Base-by-base conservation (phyloP, 1,140 invertebrate genomes). In the Parasteatoda tepidariorum region DNA sequence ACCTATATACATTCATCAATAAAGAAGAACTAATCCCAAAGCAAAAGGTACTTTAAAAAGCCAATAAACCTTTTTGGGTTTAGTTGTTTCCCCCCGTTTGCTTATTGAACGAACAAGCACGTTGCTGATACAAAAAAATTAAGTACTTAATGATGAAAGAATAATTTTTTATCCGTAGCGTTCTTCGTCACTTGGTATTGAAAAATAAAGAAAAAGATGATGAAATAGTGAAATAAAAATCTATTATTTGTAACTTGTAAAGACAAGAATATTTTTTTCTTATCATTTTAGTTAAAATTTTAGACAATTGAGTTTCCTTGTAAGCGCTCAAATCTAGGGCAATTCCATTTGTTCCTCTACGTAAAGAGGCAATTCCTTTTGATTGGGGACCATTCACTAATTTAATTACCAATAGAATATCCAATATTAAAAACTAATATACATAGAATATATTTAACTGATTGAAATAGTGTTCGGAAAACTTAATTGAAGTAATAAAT, bases 231-330 rank as follows among this genome's bases (percentile, higher is more conserved):
- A 82, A 82, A 82, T 82, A 82, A 70, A 70, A 71, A 70, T 82
- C 78, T 71, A 82, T 82, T 82, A 82, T 82, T 82, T 82, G 78
- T 82, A 54, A 82, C 54, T 71, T 70, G 78, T 82, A 82, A 82
- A 70, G 78, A 82, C 78, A 70, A 71, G 78, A 59, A 48, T 64
- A 61, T 22, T 62, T 70, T 70, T 59, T 5, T 68, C 31, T 82
- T 62, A 34, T 71, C 66, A 71, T 82, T 82, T 82, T 82, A 57
- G 66, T 70, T 82, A 70, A 82, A 82, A 82, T 70, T 82, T 82
- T 55, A 82, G 78, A 82, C 78, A 82, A 82, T 82, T 82, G 78
- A 82, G 78, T 82, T 82, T 82, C 67, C 78, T 70, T 82, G 78
- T 82, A 82, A 82, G 34, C 55, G 78, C 71, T 82, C 67, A 82